A percentile compares a stretch with the other conserved stretches of the same genome.
phyloP scores from a whole-genome alignment of 2,888 invertebrate genomes.

The Halictus quadricinctus region DNA sequence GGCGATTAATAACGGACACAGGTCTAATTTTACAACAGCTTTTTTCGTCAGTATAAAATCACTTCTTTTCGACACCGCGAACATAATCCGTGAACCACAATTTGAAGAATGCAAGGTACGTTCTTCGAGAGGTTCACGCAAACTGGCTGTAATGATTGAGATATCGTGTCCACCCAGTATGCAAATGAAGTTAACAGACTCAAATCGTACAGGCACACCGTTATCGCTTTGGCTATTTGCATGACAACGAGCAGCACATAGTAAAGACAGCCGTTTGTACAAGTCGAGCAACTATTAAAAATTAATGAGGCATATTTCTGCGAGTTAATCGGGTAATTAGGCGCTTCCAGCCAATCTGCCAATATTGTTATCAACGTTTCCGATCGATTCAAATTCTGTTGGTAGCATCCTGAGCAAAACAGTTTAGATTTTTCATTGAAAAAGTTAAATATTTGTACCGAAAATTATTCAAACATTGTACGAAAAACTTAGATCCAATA shows the following conservation, averaged over 20 bases:
- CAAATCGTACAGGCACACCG: constrained; percentile 44
- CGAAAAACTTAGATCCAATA: too few species aligned
- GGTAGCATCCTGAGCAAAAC: neutral
- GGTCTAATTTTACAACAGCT: neutral
- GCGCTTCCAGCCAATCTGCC: neutral
- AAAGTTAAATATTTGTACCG: neutral
- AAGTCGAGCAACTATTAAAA: constrained; percentile 5
- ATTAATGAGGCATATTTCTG: neutral
- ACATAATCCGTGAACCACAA: neutral
- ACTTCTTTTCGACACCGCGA: neutral
- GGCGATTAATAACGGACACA: neutral
- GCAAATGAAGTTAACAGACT: constrained; percentile 35
- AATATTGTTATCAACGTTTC: neutral
- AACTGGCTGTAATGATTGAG: constrained; percentile 43
- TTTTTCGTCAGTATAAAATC: neutral
- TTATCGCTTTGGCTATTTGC: constrained; percentile 57
- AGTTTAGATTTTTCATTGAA: neutral
- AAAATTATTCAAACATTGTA: neutral
- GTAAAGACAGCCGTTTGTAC: constrained; percentile 34
- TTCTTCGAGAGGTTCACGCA: neutral
- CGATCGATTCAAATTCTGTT: neutral
- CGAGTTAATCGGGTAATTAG: neutral
- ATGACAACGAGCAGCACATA: constrained; percentile 43
- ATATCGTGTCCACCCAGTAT: constrained; percentile 44
- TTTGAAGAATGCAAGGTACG: neutral